Conservation (phyloP, 1,140 invertebrate species). For the Leucophenga varia region DNA sequence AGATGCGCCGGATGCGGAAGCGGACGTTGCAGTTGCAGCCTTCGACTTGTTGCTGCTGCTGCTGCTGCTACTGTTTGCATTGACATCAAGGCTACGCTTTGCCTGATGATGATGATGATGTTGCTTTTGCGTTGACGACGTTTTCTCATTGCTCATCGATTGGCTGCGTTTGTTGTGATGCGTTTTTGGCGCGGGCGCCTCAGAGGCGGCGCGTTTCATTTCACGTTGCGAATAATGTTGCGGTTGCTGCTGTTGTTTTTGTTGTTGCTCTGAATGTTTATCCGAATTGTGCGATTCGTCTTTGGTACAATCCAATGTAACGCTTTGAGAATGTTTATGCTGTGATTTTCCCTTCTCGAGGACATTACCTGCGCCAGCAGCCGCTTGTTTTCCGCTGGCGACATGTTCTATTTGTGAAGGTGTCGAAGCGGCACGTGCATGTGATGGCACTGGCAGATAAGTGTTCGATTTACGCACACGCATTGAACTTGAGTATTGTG, state of each 20-base stretch:
- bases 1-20: constrained; percentile 5
- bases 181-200: constrained; percentile 32
- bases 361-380: constrained; percentile 9
- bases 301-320: not conserved
- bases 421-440: constrained; percentile 50
- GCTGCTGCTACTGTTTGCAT: constrained; percentile 9
- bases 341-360: no score
- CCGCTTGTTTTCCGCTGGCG: constrained; percentile 18
- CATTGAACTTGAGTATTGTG: constrained; percentile 51
- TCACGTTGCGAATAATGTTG: constrained; percentile 6
- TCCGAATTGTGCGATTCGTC: not conserved
- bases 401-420: constrained; percentile 49
- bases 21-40: not conserved
- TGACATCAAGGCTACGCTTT: constrained; percentile 38
- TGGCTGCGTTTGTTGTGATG: constrained; percentile 45
- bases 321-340: constrained; percentile 20
- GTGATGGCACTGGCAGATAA: constrained; percentile 46
- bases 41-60: constrained; percentile 21
- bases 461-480: constrained; percentile 47
- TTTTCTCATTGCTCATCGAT: constrained; percentile 34
- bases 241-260: not conserved
- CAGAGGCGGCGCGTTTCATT: constrained; percentile 48
- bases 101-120: constrained; percentile 22
- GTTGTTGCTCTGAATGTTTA: constrained; percentile 21
- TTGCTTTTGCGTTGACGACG: constrained; percentile 25